Evolutionary conservation across 1,140 invertebrate genomes (phyloP), one percentile per base, ranked within the genome.

Genomic region (Listronotus bonariensis): DNA sequence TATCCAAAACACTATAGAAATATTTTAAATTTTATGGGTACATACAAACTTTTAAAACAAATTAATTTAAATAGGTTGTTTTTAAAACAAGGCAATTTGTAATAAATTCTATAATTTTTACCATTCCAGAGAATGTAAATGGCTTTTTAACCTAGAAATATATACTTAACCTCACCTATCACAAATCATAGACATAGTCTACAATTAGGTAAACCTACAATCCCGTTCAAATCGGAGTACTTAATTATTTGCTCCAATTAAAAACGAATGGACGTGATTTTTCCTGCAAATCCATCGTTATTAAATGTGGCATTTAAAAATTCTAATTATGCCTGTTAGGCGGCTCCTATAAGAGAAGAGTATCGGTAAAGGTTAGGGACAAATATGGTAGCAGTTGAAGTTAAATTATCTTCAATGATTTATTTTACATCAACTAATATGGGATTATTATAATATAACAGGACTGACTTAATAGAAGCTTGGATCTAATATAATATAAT

Each of bases 341-440:
- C 36, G 41, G 55, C 43, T 42, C 18, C 26, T 57, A 15, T 43
- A 57, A 42, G 3, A 43, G 55, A 45, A 45, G 55, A 57, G 26
- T 46, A 45, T 14, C 55, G 42, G 41, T 34, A 57, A 57, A 57
- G 55, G 55, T 57, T 57, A 57, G 55, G 55, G 55, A 57, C 55
- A 57, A 57, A 57, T 57, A 57, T 57, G 55, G 55, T 57, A 57
- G 55, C 43, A n/a, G n/a, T 45, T 32, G 36, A 18, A 14, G 26
- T 32, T 32, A 57, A 45, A 57, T 57, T 57, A 45, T 42, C 11
- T 20, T 14, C 8, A 20, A 32, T 18, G 53, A 55, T 26, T 55
- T 55, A 55, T 55, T 41, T 41, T 18, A 6, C 53, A 57, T 57
- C 55, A 45, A 6, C 55, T 57, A 57, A 57, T 57, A 57, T 6